Percentiles rank a stretch among this genome's conserved stretches.
These are phyloP conservation scores for Synodontis membranacea DNA, from an alignment of 2,113 vertebrate genomes.

Conservation along the genomic window DNA sequence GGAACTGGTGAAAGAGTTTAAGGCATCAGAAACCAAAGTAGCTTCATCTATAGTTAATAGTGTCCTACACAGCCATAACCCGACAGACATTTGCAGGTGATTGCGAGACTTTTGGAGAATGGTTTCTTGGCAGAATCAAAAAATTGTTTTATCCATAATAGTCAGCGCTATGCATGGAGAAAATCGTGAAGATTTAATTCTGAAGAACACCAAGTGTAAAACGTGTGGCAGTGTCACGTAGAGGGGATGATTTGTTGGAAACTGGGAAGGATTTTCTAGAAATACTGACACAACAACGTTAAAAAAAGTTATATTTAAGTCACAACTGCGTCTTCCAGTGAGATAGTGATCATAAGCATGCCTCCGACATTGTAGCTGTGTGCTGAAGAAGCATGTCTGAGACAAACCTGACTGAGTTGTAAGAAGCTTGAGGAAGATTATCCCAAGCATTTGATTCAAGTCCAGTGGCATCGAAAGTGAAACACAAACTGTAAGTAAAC, in stretches of 20 bases:
- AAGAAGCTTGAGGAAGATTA: not conserved
- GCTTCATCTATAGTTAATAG: not conserved
- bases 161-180: not conserved
- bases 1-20: not conserved
- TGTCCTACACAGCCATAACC: not conserved
- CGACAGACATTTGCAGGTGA: not conserved
- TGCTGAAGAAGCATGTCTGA: not conserved
- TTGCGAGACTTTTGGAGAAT: not conserved
- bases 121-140: not conserved
- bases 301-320: not conserved
- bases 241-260: not conserved
- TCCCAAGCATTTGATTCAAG: not conserved
- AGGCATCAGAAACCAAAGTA: not conserved
- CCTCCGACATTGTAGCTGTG: not conserved
- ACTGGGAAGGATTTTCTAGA: not conserved
- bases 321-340: not conserved
- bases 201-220: not conserved
- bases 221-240: not conserved
- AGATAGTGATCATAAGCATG: not conserved
- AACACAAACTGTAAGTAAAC: not conserved
- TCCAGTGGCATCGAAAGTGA: not conserved
- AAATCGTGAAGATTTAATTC: not conserved
- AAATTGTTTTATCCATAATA: not conserved
- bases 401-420: not conserved
- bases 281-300: not conserved